These are phyloP conservation scores for Cryptocephalus moraei DNA, from an alignment of 2,888 invertebrate species.

Conservation along the genomic window DNA sequence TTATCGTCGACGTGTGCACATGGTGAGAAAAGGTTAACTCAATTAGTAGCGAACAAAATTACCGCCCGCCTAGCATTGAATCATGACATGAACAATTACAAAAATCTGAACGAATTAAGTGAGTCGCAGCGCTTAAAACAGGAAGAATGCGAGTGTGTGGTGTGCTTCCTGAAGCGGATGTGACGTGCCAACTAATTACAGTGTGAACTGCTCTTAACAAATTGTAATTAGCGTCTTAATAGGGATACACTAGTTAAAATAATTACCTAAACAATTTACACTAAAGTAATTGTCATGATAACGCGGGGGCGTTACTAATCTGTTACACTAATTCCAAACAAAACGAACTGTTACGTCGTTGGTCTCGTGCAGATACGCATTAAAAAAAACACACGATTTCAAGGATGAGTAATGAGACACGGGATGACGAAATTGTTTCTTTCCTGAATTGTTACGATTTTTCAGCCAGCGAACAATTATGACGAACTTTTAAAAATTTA, in stretches of 20 bases:
- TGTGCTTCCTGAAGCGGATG: slow-evolving; percentile 25
- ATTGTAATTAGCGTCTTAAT: slow-evolving; percentile 40
- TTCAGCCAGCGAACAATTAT: too few relatives aligned
- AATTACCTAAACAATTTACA: slow-evolving; percentile 38
- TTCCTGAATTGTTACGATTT: too few relatives aligned
- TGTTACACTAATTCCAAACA: background rate
- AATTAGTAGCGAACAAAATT: slow-evolving; percentile 13
- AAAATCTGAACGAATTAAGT: slow-evolving; percentile 29
- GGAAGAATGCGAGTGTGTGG: slow-evolving; percentile 27
- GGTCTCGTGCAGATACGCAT: too few relatives aligned
- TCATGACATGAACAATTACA: slow-evolving; percentile 18
- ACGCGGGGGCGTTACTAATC: slow-evolving; percentile 28
- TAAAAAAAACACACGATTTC: too few relatives aligned
- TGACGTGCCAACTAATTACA: slow-evolving; percentile 37
- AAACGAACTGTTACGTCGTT: too few relatives aligned
- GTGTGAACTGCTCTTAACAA: slow-evolving; percentile 38
- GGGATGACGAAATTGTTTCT: too few relatives aligned
- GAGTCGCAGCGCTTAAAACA: slow-evolving; percentile 26
- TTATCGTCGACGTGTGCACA: too few relatives aligned
- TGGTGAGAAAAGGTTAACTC: slow-evolving; percentile 12
- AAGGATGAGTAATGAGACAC: too few relatives aligned
- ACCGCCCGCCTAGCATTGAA: slow-evolving; percentile 12
- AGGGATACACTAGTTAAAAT: slow-evolving; percentile 42
- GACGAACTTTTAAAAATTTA: too few relatives aligned
- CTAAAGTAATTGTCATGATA: slow-evolving; percentile 28